Conservation (phyloP, 1,140 invertebrate genomes). For the Pseudomyrmex concolor region DNA sequence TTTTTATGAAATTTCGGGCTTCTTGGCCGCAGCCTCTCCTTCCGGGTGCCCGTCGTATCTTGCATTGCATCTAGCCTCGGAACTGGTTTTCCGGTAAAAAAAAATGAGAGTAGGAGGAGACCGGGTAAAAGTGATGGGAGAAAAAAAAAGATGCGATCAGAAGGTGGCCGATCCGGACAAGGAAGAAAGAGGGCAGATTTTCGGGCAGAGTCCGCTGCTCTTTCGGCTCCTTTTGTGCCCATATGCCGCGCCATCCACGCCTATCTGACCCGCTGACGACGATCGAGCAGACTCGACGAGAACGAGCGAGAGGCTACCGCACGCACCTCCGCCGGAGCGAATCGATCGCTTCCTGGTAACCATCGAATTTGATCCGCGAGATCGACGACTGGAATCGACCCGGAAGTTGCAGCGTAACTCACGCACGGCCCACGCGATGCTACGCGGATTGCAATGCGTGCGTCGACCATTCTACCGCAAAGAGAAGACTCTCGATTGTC, state of each 20-base stretch:
- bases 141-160: conserved; percentile 39
- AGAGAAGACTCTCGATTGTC: neutral
- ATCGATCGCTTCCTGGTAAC: conserved; percentile 77
- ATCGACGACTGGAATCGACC: conserved; percentile 61
- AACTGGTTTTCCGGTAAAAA: conserved; percentile 72
- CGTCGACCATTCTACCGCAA: neutral
- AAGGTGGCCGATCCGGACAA: conserved; percentile 43
- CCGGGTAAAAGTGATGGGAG: conserved; percentile 40
- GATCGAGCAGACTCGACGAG: conserved; percentile 44
- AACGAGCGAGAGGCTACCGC: conserved; percentile 11
- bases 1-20: conserved; percentile 59
- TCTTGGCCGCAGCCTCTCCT: conserved; percentile 55
- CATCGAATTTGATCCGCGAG: conserved; percentile 68
- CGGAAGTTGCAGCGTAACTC: conserved; percentile 67
- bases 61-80: conserved; percentile 73
- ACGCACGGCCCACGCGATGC: conserved; percentile 60
- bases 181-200: conserved; percentile 23
- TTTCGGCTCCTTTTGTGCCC: conserved; percentile 59
- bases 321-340: conserved; percentile 33
- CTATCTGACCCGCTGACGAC: conserved; percentile 53
- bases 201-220: conserved; percentile 36
- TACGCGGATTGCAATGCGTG: conserved; percentile 8
- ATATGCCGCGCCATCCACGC: conserved; percentile 65
- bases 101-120: conserved; percentile 51
- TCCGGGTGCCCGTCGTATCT: conserved; percentile 73